Conservation (phyloP, 1,140 invertebrate genomes). For the Magallana angulata region DNA sequence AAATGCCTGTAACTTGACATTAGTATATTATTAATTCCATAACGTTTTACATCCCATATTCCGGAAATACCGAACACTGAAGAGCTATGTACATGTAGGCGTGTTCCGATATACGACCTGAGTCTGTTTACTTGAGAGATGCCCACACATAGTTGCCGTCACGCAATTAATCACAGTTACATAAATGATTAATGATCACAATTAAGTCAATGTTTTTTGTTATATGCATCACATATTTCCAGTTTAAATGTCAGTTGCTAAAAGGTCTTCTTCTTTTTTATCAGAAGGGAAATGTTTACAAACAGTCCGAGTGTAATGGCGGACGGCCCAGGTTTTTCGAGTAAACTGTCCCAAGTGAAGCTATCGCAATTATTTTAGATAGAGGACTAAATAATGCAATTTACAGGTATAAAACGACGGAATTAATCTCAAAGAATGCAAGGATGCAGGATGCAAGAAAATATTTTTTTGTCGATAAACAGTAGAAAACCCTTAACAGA, state of each 20-base stretch:
- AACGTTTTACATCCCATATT: not conserved
- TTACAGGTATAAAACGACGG: not conserved
- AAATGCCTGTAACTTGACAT: not conserved
- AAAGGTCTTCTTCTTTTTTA: too few relatives aligned
- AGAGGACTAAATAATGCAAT: not conserved
- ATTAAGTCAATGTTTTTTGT: not conserved
- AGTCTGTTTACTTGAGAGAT: not conserved
- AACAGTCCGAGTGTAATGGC: not conserved
- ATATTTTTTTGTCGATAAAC: not conserved
- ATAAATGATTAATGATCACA: not conserved
- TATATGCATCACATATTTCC: too few relatives aligned
- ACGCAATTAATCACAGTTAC: not conserved
- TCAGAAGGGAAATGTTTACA: too few relatives aligned
- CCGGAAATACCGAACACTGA: not conserved
- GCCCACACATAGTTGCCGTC: not conserved
- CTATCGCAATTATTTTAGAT: not conserved
- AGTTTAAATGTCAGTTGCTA: too few relatives aligned
- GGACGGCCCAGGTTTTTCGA: not conserved
- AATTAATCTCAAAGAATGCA: not conserved
- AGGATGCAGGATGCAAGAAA: not conserved
- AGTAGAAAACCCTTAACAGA: not conserved
- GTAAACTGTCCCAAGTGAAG: not conserved
- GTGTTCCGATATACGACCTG: not conserved
- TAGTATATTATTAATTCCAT: not conserved
- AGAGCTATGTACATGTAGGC: not conserved